These are phyloP conservation scores for Caenorhabditis sinica DNA, from an alignment of 2,888 invertebrate genomes.

Conservation along the genomic window DNA sequence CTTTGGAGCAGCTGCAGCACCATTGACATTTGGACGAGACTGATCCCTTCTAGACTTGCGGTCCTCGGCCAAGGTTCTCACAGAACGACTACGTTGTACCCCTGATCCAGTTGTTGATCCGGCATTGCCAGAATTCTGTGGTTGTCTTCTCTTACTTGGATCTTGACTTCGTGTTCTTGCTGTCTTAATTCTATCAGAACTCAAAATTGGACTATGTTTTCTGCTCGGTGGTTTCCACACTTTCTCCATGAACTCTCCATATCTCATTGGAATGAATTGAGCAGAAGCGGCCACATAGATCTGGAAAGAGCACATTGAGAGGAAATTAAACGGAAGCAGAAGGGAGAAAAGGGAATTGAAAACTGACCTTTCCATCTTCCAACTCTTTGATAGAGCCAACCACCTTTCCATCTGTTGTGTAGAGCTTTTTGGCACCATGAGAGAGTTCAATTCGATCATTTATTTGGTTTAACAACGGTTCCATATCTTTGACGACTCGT, in stretches of 20 bases:
- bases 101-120: slow-evolving; percentile 5
- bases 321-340: neutral
- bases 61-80: slow-evolving; percentile 47
- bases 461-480: slow-evolving; percentile 61
- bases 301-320: slow-evolving; percentile 31
- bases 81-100: slow-evolving; percentile 50
- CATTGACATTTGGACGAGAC: neutral
- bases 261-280: slow-evolving; percentile 65
- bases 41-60: slow-evolving; percentile 45
- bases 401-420: slow-evolving; percentile 59
- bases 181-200: slow-evolving; percentile 60
- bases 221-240: slow-evolving; percentile 70
- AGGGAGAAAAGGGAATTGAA: neutral
- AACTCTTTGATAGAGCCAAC: slow-evolving; percentile 55
- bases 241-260: slow-evolving; percentile 53
- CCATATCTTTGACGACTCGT: slow-evolving; percentile 60
- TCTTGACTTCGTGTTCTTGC: slow-evolving; percentile 65
- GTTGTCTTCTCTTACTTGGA: slow-evolving; percentile 45
- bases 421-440: slow-evolving; percentile 64
- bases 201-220: slow-evolving; percentile 65
- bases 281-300: slow-evolving; percentile 65
- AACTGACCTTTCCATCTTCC: slow-evolving; percentile 62
- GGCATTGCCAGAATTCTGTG: slow-evolving; percentile 2
- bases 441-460: slow-evolving; percentile 66
- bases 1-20: slow-evolving; percentile 5